Conservation (phyloP, 1,140 invertebrate species). For the Probaryconus sp. region DNA sequence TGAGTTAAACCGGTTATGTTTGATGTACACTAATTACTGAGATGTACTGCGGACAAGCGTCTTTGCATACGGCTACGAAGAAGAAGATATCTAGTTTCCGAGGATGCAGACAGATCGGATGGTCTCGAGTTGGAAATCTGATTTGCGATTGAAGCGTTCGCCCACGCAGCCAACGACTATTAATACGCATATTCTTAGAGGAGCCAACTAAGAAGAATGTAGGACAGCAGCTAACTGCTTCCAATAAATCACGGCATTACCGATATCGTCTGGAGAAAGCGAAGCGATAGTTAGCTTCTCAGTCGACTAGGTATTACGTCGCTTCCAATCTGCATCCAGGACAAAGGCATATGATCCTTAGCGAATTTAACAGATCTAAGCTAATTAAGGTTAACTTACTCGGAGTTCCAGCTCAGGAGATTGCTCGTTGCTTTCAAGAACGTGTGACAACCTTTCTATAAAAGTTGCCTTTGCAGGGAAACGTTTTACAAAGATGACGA, state of each 20-base stretch:
- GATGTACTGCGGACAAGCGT: too few species aligned
- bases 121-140: conserved; percentile 10
- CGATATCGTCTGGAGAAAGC: conserved; percentile 65
- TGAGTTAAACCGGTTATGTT: too few species aligned
- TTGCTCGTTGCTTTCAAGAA: too few species aligned
- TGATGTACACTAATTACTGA: too few species aligned
- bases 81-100: neutral
- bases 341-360: conserved; percentile 63
- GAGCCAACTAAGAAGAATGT: conserved; percentile 62
- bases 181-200: conserved; percentile 59
- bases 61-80: too few species aligned
- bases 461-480: too few species aligned
- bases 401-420: conserved; percentile 34
- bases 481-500: too few species aligned
- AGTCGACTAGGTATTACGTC: conserved; percentile 42
- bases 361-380: conserved; percentile 59
- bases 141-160: conserved; percentile 13
- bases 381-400: conserved; percentile 71
- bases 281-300: conserved; percentile 56
- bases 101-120: conserved; percentile 4
- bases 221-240: conserved; percentile 60
- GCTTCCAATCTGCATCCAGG: conserved; percentile 38
- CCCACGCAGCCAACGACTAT: conserved; percentile 60
- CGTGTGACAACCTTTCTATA: too few species aligned
- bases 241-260: conserved; percentile 69